Conservation (phyloP, 2,888 invertebrate genomes). For the Syrista parreyssii region DNA sequence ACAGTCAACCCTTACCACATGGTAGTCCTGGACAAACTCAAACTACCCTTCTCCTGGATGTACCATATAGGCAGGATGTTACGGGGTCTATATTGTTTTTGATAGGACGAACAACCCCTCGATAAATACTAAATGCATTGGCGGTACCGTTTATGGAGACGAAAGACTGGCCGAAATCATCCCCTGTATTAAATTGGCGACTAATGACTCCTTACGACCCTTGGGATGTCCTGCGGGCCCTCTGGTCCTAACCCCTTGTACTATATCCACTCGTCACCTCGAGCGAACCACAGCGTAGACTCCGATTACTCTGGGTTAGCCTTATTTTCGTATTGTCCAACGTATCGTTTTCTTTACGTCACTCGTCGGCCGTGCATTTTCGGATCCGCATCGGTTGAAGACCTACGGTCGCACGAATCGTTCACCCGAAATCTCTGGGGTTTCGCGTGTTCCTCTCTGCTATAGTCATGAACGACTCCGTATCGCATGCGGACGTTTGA, state of each 20-base stretch:
- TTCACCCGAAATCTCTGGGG: background rate
- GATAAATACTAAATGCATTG: background rate
- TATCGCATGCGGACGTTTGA: background rate
- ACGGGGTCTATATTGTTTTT: background rate
- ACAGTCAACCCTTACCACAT: background rate
- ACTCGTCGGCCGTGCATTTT: background rate
- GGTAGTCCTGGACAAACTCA: background rate
- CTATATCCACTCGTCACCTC: background rate
- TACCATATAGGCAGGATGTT: background rate
- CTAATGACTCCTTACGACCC: background rate
- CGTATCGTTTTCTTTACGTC: background rate
- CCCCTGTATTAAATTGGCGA: background rate
- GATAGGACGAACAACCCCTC: background rate
- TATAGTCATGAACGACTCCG: background rate
- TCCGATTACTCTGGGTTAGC: background rate
- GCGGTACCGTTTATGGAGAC: background rate
- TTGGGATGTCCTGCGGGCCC: background rate
- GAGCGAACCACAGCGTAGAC: background rate
- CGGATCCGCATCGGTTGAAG: background rate
- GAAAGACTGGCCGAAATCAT: background rate
- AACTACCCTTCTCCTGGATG: background rate
- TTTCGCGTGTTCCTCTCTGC: background rate
- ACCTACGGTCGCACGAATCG: background rate
- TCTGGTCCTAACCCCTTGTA: background rate
- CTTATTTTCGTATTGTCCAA: background rate